Conservation (phyloP, 2,888 invertebrate species). For the Morpho helenor region DNA sequence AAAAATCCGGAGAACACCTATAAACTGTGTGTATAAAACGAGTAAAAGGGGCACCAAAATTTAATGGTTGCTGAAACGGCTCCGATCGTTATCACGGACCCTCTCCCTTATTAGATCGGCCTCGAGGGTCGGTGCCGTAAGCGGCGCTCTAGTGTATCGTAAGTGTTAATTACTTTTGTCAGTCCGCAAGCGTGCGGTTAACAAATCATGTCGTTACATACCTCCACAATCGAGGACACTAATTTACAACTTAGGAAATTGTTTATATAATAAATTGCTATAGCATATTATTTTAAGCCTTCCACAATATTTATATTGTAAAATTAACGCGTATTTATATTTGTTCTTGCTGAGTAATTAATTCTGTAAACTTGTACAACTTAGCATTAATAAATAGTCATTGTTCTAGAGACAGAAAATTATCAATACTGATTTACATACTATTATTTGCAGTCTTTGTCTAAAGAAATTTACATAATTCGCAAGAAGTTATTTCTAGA, state of each 20-base stretch:
- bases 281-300: conserved; percentile 37
- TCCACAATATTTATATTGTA: background rate
- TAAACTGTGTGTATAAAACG: conserved; percentile 6
- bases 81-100: conserved; percentile 53
- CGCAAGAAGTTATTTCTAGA: too few relatives aligned
- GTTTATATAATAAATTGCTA: conserved; percentile 72
- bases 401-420: too few relatives aligned
- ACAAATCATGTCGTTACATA: conserved; percentile 68
- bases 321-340: too few relatives aligned
- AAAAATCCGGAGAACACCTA: background rate
- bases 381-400: too few relatives aligned
- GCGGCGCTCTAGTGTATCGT: conserved; percentile 64
- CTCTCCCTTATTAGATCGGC: conserved; percentile 53
- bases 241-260: conserved; percentile 64
- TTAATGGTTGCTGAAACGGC: conserved; percentile 44
- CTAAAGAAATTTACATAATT: too few relatives aligned
- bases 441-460: too few relatives aligned
- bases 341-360: too few relatives aligned
- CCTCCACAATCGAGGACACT: conserved; percentile 57
- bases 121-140: conserved; percentile 59
- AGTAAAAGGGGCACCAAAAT: conserved; percentile 30
- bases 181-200: conserved; percentile 62
- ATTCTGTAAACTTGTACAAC: too few relatives aligned
- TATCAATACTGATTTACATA: too few relatives aligned
- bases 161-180: conserved; percentile 77